Base-by-base conservation (phyloP, 2,797 vertebrate genomes). In the Gymnothorax reevesii region DNA sequence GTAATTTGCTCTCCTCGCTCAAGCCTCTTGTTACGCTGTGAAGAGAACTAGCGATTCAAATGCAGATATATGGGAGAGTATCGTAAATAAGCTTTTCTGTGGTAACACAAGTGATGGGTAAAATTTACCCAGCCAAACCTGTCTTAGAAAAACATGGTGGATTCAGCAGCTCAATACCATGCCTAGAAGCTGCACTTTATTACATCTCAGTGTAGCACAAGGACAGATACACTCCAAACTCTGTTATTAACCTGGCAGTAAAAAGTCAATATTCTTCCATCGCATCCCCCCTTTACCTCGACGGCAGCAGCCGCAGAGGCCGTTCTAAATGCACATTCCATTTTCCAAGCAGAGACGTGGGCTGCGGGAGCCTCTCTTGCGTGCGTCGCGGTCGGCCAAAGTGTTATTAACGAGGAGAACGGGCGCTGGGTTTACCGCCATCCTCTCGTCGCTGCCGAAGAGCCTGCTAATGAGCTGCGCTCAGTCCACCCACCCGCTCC, bases 211-310 rank as follows among this genome's bases (percentile, higher is more conserved):
- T 88, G 90, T 90, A 88, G 90, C 93, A 93, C 93, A 91, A 90
- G 90, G 92, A 92, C 92, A 88, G 90, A 90, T 94, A 92, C 92
- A 91, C 90, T 94, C 93, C 92, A 90, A 93, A 95, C 90, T 92
- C 92, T 92, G 93, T 93, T 94, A 93, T 94, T 93, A 94, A 91
- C 87, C 91, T 92, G 93, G 93, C 93, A 90, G 92, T 92, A 92
- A 93, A 93, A 94, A 94, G 93, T 94, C 94, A 93, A 94, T 95
- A 94, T 92, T 91, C 93, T 90, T 91, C 92, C 93, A 90, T 94
- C 92, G 88, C 92, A 90, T 92, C 94, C 93, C 42, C 33, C 66
- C 66, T 9, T 8, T n/a, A 7, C 69, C 69, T 88, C 94, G 92
- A 92, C 92, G 92, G 94, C 92, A 12, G 60, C 60, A 22, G 62